Evolutionary conservation across 2,888 invertebrate genomes (phyloP).

Genomic region (Drosophila rellima): DNA sequence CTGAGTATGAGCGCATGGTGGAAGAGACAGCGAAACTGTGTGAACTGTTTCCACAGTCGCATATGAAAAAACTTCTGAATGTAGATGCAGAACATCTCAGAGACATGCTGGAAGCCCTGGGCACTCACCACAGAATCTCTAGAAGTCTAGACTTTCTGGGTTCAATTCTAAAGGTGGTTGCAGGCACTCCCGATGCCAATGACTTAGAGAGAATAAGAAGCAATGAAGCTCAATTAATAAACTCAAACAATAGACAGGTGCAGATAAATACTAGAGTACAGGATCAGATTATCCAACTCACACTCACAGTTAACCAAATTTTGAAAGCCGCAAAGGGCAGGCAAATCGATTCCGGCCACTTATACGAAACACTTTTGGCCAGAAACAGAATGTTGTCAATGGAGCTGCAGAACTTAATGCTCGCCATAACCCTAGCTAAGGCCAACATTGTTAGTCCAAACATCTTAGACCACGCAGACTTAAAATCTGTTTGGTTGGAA

Average conservation of each 20-base stretch:
- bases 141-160: too few relatives aligned
- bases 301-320: neutral
- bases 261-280: slow-evolving; percentile 10
- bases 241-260: slow-evolving; percentile 7
- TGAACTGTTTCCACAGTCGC: too few relatives aligned
- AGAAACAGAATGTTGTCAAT: slow-evolving; percentile 14
- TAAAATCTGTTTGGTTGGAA: slow-evolving; percentile 5
- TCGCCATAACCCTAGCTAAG: slow-evolving; percentile 15
- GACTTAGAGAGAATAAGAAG: too few relatives aligned
- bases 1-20: too few relatives aligned
- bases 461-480: neutral
- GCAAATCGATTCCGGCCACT: slow-evolving; percentile 1
- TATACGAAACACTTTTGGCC: slow-evolving; percentile 8
- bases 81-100: too few relatives aligned
- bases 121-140: too few relatives aligned
- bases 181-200: too few relatives aligned
- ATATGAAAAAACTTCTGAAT: too few relatives aligned
- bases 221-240: neutral
- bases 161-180: too few relatives aligned
- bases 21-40: too few relatives aligned
- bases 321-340: neutral
- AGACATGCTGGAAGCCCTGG: too few relatives aligned
- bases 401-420: slow-evolving; percentile 1
- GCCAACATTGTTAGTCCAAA: slow-evolving; percentile 1
- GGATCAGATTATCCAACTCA: slow-evolving; percentile 4